Evolutionary conservation across 2,797 vertebrate species (phyloP), one percentile per base, ranked within the genome.

Genomic region (Diglossa cyanea): DNA sequence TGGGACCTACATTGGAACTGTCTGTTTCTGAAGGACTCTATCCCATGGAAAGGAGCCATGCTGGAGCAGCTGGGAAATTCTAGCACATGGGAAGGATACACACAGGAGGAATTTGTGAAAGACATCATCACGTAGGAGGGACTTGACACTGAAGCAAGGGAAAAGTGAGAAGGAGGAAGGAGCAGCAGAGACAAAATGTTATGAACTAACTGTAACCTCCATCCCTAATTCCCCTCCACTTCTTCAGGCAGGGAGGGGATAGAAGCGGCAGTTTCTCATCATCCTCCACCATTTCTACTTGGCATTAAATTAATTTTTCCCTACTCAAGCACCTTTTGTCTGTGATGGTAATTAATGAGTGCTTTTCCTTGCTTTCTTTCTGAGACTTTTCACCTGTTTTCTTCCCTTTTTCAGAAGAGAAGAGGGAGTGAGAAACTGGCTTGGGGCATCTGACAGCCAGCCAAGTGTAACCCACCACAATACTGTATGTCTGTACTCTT

Each of bases 1-100:
- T 31, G 23, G 71, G 7, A 42, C 10, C 9, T 10, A 9, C 6
- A 3, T 0, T 20, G 31, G 45, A 60, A 2, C 45, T 20, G 9
- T 20, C 26, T 72, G 28, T 21, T 66, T 23, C 42, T 12, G 19
- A 37, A 88, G 25, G 9, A 63, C 21, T 35, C 14, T 3, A 16
- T 11, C 17, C 28, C 5, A 3, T 17, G 65, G 54, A 58, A 76
- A 71, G 30, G 17, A 44, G 45, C 21, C 17, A 13, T 28, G 21
- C 7, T 51, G 37, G 14, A 45, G 8, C 31, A 53, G 30, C 33
- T 53, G 39, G 35, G 45, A 40, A 44, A 39, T 42, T 67, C 30
- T 37, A 55, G 14, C 58, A n/a, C 45, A 17, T 8, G 21, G 39
- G 12, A 63, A 76, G 30, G 33, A 89, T 58, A 45, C 44, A 51